These are phyloP conservation scores for Spermophilus dauricus DNA, from an alignment of 2,113 vertebrate species.

Conservation along the genomic window DNA sequence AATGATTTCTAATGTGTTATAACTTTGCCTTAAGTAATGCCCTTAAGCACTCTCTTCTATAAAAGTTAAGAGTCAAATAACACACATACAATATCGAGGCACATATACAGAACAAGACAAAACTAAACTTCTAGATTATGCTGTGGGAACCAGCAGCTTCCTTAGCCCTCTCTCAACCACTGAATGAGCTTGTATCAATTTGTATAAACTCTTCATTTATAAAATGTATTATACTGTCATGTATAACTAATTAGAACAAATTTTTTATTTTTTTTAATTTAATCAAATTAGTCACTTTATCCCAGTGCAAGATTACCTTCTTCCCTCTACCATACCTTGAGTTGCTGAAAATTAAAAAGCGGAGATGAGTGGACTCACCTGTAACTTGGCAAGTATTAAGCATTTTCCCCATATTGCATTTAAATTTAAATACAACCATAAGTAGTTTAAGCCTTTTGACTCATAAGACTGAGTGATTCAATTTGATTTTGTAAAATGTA, in stretches of 20 bases:
- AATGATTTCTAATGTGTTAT: neutral
- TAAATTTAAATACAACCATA: slow-evolving; percentile 1
- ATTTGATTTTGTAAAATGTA: slow-evolving; percentile 75
- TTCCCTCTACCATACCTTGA: neutral
- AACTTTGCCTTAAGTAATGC: neutral
- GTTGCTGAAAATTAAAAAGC: slow-evolving; percentile 57
- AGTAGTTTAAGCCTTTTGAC: slow-evolving; percentile 39
- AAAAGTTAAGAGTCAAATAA: neutral
- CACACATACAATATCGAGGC: neutral
- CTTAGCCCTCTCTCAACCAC: neutral
- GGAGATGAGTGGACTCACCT: slow-evolving; percentile 16
- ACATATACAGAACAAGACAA: neutral
- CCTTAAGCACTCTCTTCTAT: neutral
- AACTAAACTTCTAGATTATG: neutral
- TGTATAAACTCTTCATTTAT: neutral
- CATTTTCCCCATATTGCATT: slow-evolving; percentile 61
- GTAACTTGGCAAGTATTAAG: slow-evolving; percentile 49
- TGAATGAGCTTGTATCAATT: neutral
- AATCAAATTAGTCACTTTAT: slow-evolving; percentile 18
- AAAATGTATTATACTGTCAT: too few relatives aligned
- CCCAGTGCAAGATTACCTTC: neutral
- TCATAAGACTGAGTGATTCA: slow-evolving; percentile 63
- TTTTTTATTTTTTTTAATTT: neutral
- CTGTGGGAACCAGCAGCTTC: rapidly evolving
- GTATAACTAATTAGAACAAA: too few relatives aligned